Evolutionary conservation across 2,113 vertebrate species (phyloP).

Genomic region (zebrafish (Danio rerio)): DNA sequence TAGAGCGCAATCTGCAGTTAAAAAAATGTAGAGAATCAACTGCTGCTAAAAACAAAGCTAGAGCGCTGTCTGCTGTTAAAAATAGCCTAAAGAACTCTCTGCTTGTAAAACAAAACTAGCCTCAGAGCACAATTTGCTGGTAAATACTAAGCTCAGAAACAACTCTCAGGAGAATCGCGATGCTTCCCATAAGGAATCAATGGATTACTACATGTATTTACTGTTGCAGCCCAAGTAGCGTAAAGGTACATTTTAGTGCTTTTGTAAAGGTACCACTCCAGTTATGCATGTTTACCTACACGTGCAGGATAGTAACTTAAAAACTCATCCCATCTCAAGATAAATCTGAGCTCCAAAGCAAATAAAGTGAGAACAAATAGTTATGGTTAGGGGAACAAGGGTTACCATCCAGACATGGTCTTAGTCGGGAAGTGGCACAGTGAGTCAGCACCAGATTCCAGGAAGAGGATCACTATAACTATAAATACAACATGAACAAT

Average conservation of each 20-base stretch:
- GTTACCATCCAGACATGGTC: neutral
- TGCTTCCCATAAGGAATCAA: too few species aligned
- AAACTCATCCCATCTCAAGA: neutral
- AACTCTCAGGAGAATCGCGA: too few species aligned
- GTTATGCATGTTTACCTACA: neutral
- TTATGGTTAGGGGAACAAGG: neutral
- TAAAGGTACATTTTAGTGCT: neutral
- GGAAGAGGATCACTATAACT: slow-evolving; percentile 17
- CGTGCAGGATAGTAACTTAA: neutral
- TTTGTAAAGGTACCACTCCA: neutral
- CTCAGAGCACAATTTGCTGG: too few species aligned
- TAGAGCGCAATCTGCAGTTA: too few species aligned
- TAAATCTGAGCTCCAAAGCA: neutral
- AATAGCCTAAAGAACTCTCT: too few species aligned
- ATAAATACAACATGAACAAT: slow-evolving; percentile 53
- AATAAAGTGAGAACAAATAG: neutral
- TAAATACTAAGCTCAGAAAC: too few species aligned
- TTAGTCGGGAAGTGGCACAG: neutral
- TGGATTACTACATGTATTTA: too few species aligned
- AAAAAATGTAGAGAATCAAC: too few species aligned
- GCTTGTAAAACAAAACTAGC: too few species aligned
- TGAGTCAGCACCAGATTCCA: slow-evolving; percentile 32
- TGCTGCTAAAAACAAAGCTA: too few species aligned
- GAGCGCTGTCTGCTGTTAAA: too few species aligned
- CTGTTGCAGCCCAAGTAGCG: neutral